phyloP scores from a whole-genome alignment of 1,140 invertebrate genomes.

The Cotesia typhae region DNA sequence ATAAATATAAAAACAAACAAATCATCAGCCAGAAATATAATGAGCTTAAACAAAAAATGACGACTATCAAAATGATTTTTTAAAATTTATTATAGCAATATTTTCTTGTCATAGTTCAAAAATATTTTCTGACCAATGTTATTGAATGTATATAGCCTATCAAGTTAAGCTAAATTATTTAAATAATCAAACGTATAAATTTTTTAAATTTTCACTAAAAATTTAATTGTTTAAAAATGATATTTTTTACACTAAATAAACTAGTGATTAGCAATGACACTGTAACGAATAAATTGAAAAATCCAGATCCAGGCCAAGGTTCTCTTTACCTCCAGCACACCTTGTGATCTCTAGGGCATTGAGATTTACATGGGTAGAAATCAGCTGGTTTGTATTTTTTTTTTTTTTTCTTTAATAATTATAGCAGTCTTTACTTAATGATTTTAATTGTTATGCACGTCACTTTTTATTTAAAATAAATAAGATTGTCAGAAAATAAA shows the following conservation, averaged over 20 bases:
- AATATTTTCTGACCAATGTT: no score
- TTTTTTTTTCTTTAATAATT: slow-evolving; percentile 1
- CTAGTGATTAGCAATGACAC: slow-evolving; percentile 12
- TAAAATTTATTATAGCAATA: background rate
- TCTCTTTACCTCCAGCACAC: slow-evolving; percentile 38
- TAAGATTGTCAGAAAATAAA: no score
- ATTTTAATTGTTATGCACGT: no score
- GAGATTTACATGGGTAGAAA: slow-evolving; percentile 37
- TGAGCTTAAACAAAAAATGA: slow-evolving; percentile 16
- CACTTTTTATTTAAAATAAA: no score
- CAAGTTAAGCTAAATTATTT: no score
- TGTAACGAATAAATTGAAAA: slow-evolving; percentile 13
- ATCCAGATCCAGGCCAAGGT: slow-evolving; percentile 49
- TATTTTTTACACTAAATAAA: background rate
- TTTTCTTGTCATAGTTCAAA: background rate
- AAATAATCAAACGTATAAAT: no score
- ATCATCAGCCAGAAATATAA: slow-evolving; percentile 3
- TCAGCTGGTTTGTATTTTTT: slow-evolving; percentile 34
- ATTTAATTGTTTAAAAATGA: background rate
- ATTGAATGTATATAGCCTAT: no score
- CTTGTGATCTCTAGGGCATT: slow-evolving; percentile 25
- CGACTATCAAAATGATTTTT: slow-evolving; percentile 31
- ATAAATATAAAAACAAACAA: slow-evolving; percentile 14
- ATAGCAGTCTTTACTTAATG: no score
- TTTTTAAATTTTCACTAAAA: no score